Percentiles rank a stretch among this genome's conserved stretches.
Conservation (phyloP, 2,888 invertebrate genomes). For the Nephrotoma appendiculata region DNA sequence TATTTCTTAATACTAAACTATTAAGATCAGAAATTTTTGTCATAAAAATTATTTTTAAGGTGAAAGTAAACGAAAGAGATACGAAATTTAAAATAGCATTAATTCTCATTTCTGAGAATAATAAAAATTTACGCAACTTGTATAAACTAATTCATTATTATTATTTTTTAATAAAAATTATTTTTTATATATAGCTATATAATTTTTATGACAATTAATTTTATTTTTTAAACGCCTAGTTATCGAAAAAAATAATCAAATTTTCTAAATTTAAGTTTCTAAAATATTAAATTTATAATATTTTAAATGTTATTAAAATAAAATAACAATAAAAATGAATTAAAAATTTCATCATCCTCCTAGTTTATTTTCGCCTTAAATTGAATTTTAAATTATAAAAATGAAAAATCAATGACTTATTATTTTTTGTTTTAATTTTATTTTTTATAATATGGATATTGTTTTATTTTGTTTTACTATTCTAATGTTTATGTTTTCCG, state of each 20-base stretch:
- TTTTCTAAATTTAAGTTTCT: neutral
- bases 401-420: neutral
- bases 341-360: constrained; percentile 31
- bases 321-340: constrained; percentile 19
- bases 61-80: constrained; percentile 17
- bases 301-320: neutral
- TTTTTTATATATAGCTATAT: neutral
- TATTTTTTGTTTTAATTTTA: neutral
- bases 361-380: constrained; percentile 31
- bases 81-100: constrained; percentile 4
- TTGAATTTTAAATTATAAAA: constrained; percentile 5
- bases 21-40: constrained; percentile 10
- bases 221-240: neutral
- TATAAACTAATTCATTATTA: neutral
- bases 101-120: neutral
- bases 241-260: neutral
- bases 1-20: neutral
- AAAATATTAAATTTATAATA: neutral
- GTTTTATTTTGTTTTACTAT: neutral
- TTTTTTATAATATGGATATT: neutral
- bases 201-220: constrained; percentile 5
- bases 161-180: neutral
- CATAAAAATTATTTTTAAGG: constrained; percentile 17
- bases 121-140: neutral
- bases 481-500: neutral